Percentiles rank a stretch among this genome's conserved stretches.
phyloP scores from a whole-genome alignment of 2,888 invertebrate species.

The Hyalella azteca region DNA sequence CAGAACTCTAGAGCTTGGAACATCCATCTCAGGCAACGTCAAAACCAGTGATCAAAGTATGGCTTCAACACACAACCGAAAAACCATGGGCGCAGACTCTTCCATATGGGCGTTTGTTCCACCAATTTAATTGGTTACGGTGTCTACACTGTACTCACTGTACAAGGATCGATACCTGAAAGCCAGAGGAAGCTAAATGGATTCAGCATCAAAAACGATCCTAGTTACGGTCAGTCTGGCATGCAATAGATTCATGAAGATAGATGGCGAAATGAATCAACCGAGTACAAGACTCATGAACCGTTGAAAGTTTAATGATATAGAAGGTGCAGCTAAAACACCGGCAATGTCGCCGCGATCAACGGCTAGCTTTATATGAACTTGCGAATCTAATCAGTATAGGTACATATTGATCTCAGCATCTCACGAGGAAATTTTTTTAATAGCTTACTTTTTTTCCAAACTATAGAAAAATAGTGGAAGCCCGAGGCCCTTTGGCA shows the following conservation, averaged over 20 bases:
- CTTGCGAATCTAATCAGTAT: too few relatives aligned
- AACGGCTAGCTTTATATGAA: too few relatives aligned
- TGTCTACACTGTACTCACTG: neutral
- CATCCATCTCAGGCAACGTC: constrained; percentile 1
- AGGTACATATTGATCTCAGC: too few relatives aligned
- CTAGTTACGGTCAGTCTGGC: neutral
- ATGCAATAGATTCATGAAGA: neutral
- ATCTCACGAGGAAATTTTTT: too few relatives aligned
- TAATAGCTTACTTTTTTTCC: too few relatives aligned
- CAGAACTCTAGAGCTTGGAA: neutral
- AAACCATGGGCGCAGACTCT: too few relatives aligned
- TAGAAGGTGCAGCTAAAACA: too few relatives aligned
- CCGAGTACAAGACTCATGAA: too few relatives aligned
- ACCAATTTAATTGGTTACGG: neutral
- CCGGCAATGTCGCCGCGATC: too few relatives aligned
- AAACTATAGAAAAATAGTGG: too few relatives aligned
- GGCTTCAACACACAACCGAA: neutral
- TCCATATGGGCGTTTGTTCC: neutral
- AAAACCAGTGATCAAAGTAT: neutral
- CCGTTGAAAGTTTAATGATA: too few relatives aligned
- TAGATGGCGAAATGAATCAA: neutral
- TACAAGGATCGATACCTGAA: neutral
- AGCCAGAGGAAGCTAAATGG: neutral
- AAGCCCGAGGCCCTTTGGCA: too few relatives aligned
- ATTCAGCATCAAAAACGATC: neutral